Base-by-base conservation (phyloP, 2,888 invertebrate species). In the Chorisops tibialis region DNA sequence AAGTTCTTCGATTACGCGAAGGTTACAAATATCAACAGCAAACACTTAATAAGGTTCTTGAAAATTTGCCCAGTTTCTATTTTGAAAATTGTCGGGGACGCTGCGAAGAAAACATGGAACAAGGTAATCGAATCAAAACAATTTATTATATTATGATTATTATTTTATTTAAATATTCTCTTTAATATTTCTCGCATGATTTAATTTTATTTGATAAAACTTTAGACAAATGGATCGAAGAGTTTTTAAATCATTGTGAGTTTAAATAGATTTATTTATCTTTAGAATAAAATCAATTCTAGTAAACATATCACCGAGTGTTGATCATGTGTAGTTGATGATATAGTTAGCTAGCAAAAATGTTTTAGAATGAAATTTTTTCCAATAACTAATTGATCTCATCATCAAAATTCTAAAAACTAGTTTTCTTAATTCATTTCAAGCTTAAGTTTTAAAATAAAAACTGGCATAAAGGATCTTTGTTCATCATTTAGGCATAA, bases 11-110 rank as follows among this genome's bases (percentile, higher is more conserved):
- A 56, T 80, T 96, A 47, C 86, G 95, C 30, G 95, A 96, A 76
- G 93, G 94, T 9, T 96, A 93, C 82, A 96, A 96, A 78, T 91
- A 94, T 74, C 96, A 96, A 78, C 96, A 96, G 76, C 93, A 94
- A 78, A 93, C 95, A 11, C 80, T 96, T 56, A 93, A 94, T 80
- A 96, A 96, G 76, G 90, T 96, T 5, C 79, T 96, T 62, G 96
- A 96, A 77, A 95, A 94, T 76, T 81, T 96, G 70, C 93, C 93
- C 41, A 91, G 87, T 72, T 81, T 93, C 59, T 93, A 95, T 79
- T 87, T 96, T 74, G 96, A 96, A 76, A 95, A 94, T 79, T 96
- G 96, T 74, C 87, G 93, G 38, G 91, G 89, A 68, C 90, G 91
- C 52, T 84, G 88, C 72, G 82, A 86, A 68, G 78, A 77, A 37